These are phyloP conservation scores for Bambusicola thoracicus DNA, from an alignment of 2,113 vertebrate species.

Conservation along the genomic window DNA sequence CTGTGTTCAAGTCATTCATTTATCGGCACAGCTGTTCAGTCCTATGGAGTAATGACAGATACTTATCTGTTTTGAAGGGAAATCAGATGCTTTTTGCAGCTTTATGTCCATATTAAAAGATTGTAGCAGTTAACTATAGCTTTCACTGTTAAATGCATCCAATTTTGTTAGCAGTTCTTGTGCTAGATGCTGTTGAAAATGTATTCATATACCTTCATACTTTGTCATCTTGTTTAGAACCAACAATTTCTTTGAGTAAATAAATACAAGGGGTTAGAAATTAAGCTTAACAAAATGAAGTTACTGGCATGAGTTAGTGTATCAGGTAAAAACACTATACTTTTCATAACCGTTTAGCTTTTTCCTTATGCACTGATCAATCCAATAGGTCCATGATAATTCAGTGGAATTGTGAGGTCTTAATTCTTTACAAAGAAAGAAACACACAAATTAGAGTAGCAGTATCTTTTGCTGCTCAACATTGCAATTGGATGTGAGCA, in stretches of 20 bases:
- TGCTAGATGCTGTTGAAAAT: not conserved
- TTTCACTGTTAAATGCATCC: not conserved
- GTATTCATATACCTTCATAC: not conserved
- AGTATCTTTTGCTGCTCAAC: not conserved
- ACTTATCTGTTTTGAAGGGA: not conserved
- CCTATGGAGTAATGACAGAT: not conserved
- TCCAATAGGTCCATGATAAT: not conserved
- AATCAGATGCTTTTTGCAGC: not conserved
- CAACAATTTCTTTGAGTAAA: constrained; percentile 2
- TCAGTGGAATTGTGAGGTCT: not conserved
- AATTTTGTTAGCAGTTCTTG: not conserved
- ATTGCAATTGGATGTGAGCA: rapidly evolving
- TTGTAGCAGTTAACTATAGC: not conserved
- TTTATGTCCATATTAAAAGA: not conserved
- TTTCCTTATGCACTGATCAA: not conserved
- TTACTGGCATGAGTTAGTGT: not conserved
- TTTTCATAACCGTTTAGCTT: not conserved
- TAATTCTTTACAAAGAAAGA: not conserved
- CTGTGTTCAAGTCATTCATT: not conserved
- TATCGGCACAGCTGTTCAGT: not conserved
- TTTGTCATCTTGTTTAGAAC: constrained; percentile 47
- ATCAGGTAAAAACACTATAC: constrained; percentile 22
- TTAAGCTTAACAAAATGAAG: not conserved
- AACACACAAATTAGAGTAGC: not conserved
- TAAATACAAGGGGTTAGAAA: constrained; percentile 3